Percentiles rank a stretch among this genome's conserved stretches.
These are phyloP conservation scores for Cololabis saira DNA, from an alignment of 2,113 vertebrate species.

Conservation along the genomic window DNA sequence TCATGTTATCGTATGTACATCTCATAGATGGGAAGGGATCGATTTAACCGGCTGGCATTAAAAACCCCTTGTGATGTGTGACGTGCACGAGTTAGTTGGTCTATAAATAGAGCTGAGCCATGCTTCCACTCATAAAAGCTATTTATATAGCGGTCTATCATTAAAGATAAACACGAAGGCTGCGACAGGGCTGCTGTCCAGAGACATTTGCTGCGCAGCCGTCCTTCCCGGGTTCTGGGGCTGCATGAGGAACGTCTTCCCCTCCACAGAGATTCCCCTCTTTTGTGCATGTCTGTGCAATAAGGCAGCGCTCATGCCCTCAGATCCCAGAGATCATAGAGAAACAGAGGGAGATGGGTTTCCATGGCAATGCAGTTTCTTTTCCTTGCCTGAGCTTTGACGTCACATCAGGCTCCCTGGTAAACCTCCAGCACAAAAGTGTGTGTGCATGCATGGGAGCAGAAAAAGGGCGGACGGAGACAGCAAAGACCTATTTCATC, in stretches of 20 bases:
- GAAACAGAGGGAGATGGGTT: conserved; percentile 73
- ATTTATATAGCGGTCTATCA: conserved; percentile 13
- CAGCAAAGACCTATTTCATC: conserved; percentile 21
- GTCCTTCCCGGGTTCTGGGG: not conserved
- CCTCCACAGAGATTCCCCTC: not conserved
- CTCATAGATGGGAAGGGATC: no score
- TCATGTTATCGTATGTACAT: no score
- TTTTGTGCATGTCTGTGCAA: conserved; percentile 3
- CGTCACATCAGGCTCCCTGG: conserved; percentile 67
- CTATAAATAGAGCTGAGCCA: conserved; percentile 13
- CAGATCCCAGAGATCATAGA: conserved; percentile 56
- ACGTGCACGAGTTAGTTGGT: not conserved
- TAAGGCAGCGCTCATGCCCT: conserved; percentile 43
- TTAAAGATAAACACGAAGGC: conserved; percentile 22
- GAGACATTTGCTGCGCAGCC: not conserved
- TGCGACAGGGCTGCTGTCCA: not conserved
- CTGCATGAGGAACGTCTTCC: not conserved
- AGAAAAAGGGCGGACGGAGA: conserved; percentile 10
- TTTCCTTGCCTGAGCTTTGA: conserved; percentile 47
- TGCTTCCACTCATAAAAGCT: conserved; percentile 4
- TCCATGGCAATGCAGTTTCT: conserved; percentile 78
- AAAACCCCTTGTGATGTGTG: no score
- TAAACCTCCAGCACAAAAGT: conserved; percentile 66
- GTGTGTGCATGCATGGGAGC: conserved; percentile 27
- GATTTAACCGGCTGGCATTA: no score